Evolutionary conservation across 2,888 invertebrate species (phyloP).

Genomic region (Neoscelio sp.): DNA sequence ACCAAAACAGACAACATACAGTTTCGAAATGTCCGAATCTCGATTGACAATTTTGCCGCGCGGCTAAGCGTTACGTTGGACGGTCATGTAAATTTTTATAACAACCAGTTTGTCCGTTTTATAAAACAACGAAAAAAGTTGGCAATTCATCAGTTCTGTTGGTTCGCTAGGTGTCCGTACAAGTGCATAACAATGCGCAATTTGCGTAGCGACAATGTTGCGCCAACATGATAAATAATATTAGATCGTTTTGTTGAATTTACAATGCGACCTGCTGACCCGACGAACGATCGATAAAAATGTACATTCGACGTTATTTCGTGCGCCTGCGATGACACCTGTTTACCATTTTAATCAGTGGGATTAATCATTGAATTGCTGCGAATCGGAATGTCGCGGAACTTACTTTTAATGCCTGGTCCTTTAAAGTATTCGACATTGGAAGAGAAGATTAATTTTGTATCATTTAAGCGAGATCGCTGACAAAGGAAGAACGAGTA

Average conservation of each 20-base stretch:
- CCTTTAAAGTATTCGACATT: too few relatives aligned
- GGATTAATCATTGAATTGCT: conserved; percentile 19
- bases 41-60: neutral
- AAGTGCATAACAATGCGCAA: conserved; percentile 34
- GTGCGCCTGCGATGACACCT: conserved; percentile 26
- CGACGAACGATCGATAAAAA: conserved; percentile 35
- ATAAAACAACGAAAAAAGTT: conserved; percentile 8
- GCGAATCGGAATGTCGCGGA: too few relatives aligned
- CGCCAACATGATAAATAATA: conserved; percentile 48
- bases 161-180: conserved; percentile 5
- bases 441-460: too few relatives aligned
- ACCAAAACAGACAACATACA: conserved; percentile 21
- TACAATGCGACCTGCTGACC: conserved; percentile 52
- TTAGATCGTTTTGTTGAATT: conserved; percentile 56
- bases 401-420: conserved; percentile 12
- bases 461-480: too few relatives aligned
- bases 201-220: conserved; percentile 39
- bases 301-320: conserved; percentile 45
- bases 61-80: conserved; percentile 18
- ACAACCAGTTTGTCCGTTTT: too few relatives aligned
- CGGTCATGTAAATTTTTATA: neutral
- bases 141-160: conserved; percentile 21
- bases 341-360: conserved; percentile 34
- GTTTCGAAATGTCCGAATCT: conserved; percentile 5
- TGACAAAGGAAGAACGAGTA: too few relatives aligned